Conservation (phyloP, 2,113 vertebrate genomes). For the Gobiocypris rarus region DNA sequence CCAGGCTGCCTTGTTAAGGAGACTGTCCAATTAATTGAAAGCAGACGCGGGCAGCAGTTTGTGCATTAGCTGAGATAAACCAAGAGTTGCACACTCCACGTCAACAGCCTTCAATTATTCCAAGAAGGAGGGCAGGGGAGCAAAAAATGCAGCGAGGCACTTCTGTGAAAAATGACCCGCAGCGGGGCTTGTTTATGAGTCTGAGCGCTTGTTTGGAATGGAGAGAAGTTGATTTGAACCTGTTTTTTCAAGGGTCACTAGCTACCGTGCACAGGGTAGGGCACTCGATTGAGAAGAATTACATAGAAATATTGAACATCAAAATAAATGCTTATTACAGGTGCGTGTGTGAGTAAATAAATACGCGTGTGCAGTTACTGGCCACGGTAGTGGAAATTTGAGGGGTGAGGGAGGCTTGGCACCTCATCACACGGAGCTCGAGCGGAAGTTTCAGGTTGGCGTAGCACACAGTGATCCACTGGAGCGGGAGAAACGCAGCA, state of each 20-base stretch:
- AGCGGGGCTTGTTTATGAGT: slow-evolving; percentile 35
- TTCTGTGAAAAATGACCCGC: slow-evolving; percentile 40
- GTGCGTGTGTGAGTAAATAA: slow-evolving; percentile 26
- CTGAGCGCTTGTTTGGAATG: slow-evolving; percentile 34
- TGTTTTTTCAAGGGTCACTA: slow-evolving; percentile 3
- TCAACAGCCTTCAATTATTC: slow-evolving; percentile 27
- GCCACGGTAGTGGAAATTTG: not conserved
- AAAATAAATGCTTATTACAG: slow-evolving; percentile 4
- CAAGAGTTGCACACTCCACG: slow-evolving; percentile 16
- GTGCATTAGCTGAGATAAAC: slow-evolving; percentile 36
- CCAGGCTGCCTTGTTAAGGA: slow-evolving; percentile 54
- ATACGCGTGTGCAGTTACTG: slow-evolving; percentile 6
- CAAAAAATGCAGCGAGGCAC: slow-evolving; percentile 22
- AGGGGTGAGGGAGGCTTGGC: not conserved
- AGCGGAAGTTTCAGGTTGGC: slow-evolving; percentile 7
- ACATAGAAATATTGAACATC: not conserved
- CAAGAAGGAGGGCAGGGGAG: not conserved
- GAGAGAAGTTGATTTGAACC: slow-evolving; percentile 32
- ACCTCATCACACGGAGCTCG: not conserved
- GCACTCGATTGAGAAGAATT: not conserved
- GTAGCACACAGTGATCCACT: not conserved
- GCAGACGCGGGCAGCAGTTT: slow-evolving; percentile 36
- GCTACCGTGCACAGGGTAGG: not conserved
- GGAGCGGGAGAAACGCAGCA: not conserved
- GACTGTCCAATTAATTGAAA: slow-evolving; percentile 54